These are phyloP conservation scores for Cataglyphis livida DNA, from an alignment of 2,888 invertebrate genomes.

Conservation along the genomic window DNA sequence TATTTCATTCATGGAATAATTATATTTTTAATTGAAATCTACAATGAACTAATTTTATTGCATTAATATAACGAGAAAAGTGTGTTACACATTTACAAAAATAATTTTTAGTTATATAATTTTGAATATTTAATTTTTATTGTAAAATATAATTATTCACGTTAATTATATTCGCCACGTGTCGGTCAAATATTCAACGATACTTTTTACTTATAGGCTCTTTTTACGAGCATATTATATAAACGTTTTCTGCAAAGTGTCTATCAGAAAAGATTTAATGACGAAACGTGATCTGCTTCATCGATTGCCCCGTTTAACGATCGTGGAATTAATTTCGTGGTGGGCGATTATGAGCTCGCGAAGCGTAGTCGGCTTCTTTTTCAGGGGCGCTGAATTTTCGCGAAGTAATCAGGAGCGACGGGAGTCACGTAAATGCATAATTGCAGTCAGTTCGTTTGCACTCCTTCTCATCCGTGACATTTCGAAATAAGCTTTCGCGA, in stretches of 20 bases:
- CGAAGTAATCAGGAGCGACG: conserved; percentile 46
- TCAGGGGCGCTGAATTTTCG: conserved; percentile 43
- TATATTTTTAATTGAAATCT: not conserved
- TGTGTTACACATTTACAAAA: not conserved
- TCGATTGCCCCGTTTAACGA: conserved; percentile 33
- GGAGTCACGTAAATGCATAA: conserved; percentile 52
- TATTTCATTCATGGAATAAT: not conserved
- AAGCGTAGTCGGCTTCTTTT: conserved; percentile 16
- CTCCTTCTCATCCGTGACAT: conserved; percentile 46
- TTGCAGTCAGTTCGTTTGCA: conserved; percentile 48
- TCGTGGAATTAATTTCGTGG: conserved; percentile 40
- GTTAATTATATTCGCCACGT: not conserved
- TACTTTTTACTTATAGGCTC: not conserved
- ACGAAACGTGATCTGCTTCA: conserved; percentile 49
- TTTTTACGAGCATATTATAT: conserved; percentile 25
- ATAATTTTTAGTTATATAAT: not conserved
- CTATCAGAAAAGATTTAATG: conserved; percentile 34
- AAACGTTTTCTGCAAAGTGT: conserved; percentile 40
- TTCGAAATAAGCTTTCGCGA: conserved; percentile 43
- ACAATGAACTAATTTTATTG: not conserved
- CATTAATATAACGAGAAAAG: not conserved
- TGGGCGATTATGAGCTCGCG: conserved; percentile 44
- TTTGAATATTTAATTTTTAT: not conserved
- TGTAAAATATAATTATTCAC: not conserved
- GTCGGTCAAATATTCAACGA: not conserved